Conservation (phyloP, 1,140 invertebrate genomes). For the Dendrolimus kikuchii region DNA sequence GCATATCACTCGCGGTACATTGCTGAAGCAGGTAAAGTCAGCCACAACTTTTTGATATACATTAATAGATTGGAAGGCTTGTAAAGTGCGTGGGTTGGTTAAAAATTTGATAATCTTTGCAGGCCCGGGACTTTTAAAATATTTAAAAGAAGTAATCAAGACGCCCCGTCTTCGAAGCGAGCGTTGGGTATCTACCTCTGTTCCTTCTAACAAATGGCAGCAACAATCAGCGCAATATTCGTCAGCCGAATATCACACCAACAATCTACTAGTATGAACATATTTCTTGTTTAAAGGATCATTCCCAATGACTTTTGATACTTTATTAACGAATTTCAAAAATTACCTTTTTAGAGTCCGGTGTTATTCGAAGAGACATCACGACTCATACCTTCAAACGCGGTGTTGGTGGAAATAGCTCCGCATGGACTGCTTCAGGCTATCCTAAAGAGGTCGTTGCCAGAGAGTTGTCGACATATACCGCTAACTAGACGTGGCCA, state of each 20-base stretch:
- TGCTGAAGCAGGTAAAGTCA: conserved; percentile 56
- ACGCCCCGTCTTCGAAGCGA: not conserved
- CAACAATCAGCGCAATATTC: no score
- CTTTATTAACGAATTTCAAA: not conserved
- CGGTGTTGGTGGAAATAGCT: conserved; percentile 83
- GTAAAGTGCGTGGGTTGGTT: not conserved
- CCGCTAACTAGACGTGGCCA: conserved; percentile 83
- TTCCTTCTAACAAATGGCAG: no score
- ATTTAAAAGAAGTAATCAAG: conserved; percentile 78
- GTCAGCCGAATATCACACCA: no score
- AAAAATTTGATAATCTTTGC: not conserved
- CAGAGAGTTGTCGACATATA: conserved; percentile 75
- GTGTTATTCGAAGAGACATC: conserved; percentile 89
- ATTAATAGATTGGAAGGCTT: not conserved
- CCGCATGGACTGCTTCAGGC: conserved; percentile 84
- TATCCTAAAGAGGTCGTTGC: conserved; percentile 74
- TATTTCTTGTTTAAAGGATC: not conserved
- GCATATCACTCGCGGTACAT: conserved; percentile 84
- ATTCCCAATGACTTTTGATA: not conserved
- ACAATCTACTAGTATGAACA: conserved; percentile 5
- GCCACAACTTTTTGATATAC: not conserved
- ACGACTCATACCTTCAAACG: conserved; percentile 81
- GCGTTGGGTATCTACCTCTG: not conserved
- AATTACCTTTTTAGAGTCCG: conserved; percentile 55
- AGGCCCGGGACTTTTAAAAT: conserved; percentile 77